Base-by-base conservation (phyloP, 1,140 invertebrate species). In the Hestina assimilis region DNA sequence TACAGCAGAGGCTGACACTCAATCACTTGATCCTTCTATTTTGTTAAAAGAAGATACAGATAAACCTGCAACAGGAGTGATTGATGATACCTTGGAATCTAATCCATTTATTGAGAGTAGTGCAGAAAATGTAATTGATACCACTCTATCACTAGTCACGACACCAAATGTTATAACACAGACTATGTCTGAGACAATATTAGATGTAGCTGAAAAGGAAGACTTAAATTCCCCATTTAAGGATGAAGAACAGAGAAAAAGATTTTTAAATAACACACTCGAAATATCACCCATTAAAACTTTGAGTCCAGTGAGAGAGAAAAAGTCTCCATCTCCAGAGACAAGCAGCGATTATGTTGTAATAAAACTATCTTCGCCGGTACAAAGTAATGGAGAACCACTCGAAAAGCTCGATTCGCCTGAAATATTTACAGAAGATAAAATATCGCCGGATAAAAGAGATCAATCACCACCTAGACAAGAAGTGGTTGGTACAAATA, bases 241-340 rank as follows among this genome's bases (percentile, higher is more conserved):
- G 63, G 85, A 90, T 55, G 84, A 85, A 8, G 79, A 80, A 28
- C 79, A 87, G 40, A 83, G 88, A 64, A 90, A 89, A 63, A 66
- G 77, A 56, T 86, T 91, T 26, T 68, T 91, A 8, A 88, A 90
- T 69, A 88, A 86, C 41, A 91, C 90, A 7, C 54, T 83, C 17
- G 88, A 91, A 70, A 90, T 91, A 69, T 91, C 90, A 0, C 90
- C 90, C 1, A 91, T 91, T 51, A 87, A 87, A 75, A 72, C 63
- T 1, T 59, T 85, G 56, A 84, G 82, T 59, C 79, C 80, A 9
- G 62, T 80, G 26, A 63, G 62, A 56, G 77, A 83, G 20, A 68
- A 73, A 20, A 79, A 79, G 31, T 72, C 77, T n/a, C 65, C 72
- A 6, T 63, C 75, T 7, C 77, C 81, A 7, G 83, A 88, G 47